A percentile compares a stretch with the other conserved stretches of the same genome.
These are phyloP conservation scores for Scyliorhinus canicula DNA, from an alignment of 2,797 vertebrate genomes.

Conservation along the genomic window DNA sequence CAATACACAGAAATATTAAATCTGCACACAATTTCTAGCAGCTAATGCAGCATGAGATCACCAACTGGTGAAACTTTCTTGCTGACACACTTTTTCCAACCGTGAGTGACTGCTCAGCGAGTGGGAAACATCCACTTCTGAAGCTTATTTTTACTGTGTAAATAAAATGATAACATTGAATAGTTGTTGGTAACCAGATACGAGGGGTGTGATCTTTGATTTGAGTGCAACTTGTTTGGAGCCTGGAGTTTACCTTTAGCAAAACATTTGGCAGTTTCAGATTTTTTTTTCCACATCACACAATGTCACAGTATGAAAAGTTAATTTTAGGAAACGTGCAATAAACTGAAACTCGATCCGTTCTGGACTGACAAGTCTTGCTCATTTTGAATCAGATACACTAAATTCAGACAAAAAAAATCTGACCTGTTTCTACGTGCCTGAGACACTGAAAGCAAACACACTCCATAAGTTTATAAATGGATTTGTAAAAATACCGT, in stretches of 20 bases:
- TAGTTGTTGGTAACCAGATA: background rate
- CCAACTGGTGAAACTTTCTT: background rate
- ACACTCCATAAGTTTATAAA: background rate
- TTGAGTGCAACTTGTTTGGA: background rate
- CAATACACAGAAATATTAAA: background rate
- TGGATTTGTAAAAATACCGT: background rate
- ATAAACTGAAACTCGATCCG: background rate
- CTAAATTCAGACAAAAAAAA: background rate
- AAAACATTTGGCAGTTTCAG: background rate
- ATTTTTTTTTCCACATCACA: background rate
- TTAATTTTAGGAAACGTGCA: conserved; percentile 22
- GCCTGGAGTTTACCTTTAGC: background rate
- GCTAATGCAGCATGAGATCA: background rate
- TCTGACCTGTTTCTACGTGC: background rate
- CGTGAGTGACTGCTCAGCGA: background rate
- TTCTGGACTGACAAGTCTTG: background rate
- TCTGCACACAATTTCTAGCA: background rate
- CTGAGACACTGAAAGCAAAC: background rate
- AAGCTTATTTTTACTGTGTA: background rate
- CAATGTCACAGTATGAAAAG: background rate
- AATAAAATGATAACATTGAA: background rate
- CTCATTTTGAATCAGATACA: background rate
- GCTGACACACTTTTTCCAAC: background rate
- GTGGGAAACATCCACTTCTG: background rate
- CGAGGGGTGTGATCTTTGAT: background rate